phyloP scores from a whole-genome alignment of 2,113 vertebrate species.

The Laticauda laticaudata region DNA sequence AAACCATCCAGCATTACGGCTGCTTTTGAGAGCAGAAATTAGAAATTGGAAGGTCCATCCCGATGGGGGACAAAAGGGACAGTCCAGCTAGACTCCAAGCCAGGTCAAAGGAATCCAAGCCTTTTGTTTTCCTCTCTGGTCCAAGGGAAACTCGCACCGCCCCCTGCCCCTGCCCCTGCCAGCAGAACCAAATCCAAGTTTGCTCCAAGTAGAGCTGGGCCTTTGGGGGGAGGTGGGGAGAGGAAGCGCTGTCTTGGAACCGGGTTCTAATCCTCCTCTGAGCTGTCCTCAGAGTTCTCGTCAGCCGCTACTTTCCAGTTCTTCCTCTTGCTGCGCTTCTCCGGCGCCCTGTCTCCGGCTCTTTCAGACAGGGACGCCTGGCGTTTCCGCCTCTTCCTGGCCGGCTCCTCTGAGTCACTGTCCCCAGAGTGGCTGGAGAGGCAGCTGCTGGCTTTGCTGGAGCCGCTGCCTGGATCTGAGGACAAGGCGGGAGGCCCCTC shows the following conservation, averaged over 20 bases:
- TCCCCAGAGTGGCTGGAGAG: slow-evolving; percentile 73
- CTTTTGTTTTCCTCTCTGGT: neutral
- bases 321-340: slow-evolving; percentile 75
- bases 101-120: neutral
- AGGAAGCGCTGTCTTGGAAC: neutral
- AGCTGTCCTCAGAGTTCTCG: slow-evolving; percentile 83
- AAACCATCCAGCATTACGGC: neutral
- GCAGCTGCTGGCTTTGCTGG: slow-evolving; percentile 64
- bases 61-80: neutral
- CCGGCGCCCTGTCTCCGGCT: slow-evolving; percentile 56
- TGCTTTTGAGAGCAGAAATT: neutral
- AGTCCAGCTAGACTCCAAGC: neutral
- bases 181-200: neutral
- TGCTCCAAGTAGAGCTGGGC: neutral
- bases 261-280: slow-evolving; percentile 74
- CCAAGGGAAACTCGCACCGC: neutral
- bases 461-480: slow-evolving; percentile 69
- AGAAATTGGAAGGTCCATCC: neutral
- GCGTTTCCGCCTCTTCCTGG: slow-evolving; percentile 67
- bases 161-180: neutral
- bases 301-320: slow-evolving; percentile 86
- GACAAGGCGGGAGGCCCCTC: slow-evolving; percentile 64
- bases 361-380: slow-evolving; percentile 47
- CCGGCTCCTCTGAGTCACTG: slow-evolving; percentile 63
- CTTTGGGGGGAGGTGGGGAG: neutral